phyloP scores from a whole-genome alignment of 2,888 invertebrate species.

The Mythimna vitellina region DNA sequence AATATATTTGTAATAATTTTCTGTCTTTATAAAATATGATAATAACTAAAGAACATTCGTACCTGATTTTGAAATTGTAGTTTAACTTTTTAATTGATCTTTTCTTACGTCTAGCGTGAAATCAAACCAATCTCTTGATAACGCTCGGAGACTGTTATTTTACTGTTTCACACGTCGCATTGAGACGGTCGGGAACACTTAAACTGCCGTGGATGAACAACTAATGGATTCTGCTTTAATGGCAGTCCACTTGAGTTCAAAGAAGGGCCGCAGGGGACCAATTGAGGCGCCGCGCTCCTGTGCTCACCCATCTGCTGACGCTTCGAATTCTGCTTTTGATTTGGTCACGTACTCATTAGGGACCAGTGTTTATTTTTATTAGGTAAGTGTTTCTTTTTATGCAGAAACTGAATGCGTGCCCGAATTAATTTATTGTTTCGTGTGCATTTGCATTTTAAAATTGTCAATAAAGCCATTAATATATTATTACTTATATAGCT shows the following conservation, averaged over 20 bases:
- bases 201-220: conserved; percentile 74
- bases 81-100: conserved; percentile 33
- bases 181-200: conserved; percentile 68
- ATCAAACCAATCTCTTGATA: conserved; percentile 20
- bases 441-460: background rate
- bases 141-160: conserved; percentile 57
- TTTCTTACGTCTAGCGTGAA: conserved; percentile 1
- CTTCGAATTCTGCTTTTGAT: conserved; percentile 57
- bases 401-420: background rate
- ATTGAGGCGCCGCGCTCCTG: conserved; percentile 67
- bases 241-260: conserved; percentile 80
- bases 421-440: conserved; percentile 3
- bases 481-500: too few species aligned
- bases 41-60: background rate
- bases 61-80: background rate
- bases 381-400: conserved; percentile 1
- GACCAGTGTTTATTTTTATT: conserved; percentile 35
- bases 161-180: conserved; percentile 64
- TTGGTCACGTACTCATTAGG: conserved; percentile 61
- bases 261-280: conserved; percentile 73
- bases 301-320: conserved; percentile 55
- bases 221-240: conserved; percentile 76
- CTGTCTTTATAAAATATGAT: background rate
- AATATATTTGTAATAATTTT: background rate
- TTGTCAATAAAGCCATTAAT: background rate